These are phyloP conservation scores for Zelostemma sp. DNA, from an alignment of 1,140 invertebrate genomes.

Conservation along the genomic window DNA sequence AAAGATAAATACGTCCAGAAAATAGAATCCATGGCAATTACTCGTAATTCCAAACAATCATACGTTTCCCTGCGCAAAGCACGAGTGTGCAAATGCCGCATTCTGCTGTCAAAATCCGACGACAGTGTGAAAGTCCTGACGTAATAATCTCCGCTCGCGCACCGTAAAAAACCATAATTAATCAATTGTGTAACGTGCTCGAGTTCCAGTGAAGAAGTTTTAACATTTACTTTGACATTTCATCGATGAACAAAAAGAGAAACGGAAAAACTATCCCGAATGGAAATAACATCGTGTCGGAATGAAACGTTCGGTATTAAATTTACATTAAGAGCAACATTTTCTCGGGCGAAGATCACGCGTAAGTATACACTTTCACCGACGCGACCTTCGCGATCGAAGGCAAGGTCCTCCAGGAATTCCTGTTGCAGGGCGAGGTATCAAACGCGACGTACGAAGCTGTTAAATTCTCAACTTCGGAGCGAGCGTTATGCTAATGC, in stretches of 20 bases:
- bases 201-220: slow-evolving; percentile 12
- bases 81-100: slow-evolving; percentile 28
- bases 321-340: slow-evolving; percentile 11
- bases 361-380: slow-evolving; percentile 35
- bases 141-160: slow-evolving; percentile 32
- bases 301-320: slow-evolving; percentile 2
- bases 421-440: slow-evolving; percentile 8
- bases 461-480: no score
- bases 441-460: not conserved
- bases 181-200: slow-evolving; percentile 44
- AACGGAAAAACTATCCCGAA: slow-evolving; percentile 2
- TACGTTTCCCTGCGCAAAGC: slow-evolving; percentile 25
- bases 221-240: not conserved
- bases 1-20: no score
- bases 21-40: not conserved
- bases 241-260: not conserved
- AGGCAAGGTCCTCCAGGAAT: slow-evolving; percentile 22
- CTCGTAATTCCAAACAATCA: slow-evolving; percentile 19
- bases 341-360: slow-evolving; percentile 16
- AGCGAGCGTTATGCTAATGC: no score
- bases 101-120: slow-evolving; percentile 36
- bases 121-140: slow-evolving; percentile 50
- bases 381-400: slow-evolving; percentile 26
- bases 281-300: slow-evolving; percentile 2
- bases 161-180: slow-evolving; percentile 44